Conservation (phyloP, 2,113 vertebrate species). For the Thamnophis sirtalis region DNA sequence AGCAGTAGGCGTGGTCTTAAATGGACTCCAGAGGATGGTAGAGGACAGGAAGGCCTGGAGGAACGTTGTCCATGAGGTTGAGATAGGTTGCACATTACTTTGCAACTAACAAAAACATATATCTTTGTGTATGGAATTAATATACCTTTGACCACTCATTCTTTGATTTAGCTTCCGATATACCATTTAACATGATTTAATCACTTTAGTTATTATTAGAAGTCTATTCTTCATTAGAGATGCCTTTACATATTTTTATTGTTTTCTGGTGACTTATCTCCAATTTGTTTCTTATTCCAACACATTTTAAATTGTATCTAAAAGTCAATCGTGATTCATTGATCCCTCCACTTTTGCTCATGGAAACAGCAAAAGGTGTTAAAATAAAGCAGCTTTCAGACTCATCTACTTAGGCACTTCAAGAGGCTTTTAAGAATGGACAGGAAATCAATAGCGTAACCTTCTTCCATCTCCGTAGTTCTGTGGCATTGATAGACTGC, state of each 20-base stretch:
- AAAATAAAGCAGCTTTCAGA: background rate
- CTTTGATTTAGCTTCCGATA: background rate
- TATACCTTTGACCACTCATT: background rate
- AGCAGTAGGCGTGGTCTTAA: no score
- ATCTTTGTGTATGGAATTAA: no score
- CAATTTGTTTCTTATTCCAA: background rate
- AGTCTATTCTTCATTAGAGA: background rate
- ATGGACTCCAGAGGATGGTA: no score
- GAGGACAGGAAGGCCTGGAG: no score
- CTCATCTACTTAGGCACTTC: background rate
- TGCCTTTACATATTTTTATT: background rate
- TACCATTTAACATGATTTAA: background rate
- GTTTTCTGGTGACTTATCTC: background rate
- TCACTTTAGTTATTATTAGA: background rate
- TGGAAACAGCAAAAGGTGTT: background rate
- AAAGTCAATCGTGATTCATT: background rate
- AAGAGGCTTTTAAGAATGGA: background rate
- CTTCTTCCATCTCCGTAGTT: background rate
- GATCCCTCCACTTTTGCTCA: background rate
- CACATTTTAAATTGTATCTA: background rate
- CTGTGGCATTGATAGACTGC: background rate
- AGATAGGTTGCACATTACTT: no score
- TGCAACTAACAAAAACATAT: no score
- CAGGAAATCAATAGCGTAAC: background rate
- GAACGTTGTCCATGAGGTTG: no score